Base-by-base conservation (phyloP, 2,113 vertebrate species). In the Alethe castanea region DNA sequence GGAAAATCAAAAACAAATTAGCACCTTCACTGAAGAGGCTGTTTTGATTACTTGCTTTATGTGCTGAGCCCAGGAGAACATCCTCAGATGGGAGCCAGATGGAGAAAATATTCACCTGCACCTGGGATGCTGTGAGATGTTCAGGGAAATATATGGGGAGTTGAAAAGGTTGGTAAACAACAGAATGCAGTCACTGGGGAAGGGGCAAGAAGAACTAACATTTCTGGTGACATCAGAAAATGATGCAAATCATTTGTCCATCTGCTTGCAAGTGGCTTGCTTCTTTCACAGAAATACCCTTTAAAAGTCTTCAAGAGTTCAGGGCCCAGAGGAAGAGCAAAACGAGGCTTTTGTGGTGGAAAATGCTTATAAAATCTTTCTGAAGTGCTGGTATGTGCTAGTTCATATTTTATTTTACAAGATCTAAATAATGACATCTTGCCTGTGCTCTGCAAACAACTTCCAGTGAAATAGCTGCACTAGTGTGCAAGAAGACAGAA, bases 21-120 rank as follows among this genome's bases (percentile, higher is more conserved):
- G 13, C 60, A 57, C 13, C 22, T 35, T 31, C 76, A 70, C 1
- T 36, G 35, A 71, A 65, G 48, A 64, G 14, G 3, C 3, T 40
- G 4, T 48, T 44, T 88, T 52, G 31, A 31, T 38, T 71, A 19
- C 35, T 79, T 56, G 38, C 7, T 62, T 9, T 20, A 0, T 26
- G 29, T 42, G 16, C 26, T 81, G 26, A 28, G 38, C 54, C 33
- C 42, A 14, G 52, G 23, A 84, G 45, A 89, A 50, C 16, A 74
- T 33, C 38, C 28, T 9, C 3, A 92, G 65, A 26, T 25, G 71
- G 47, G 20, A 81, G 26, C 3, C 54, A 81, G 26, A 35, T 2
- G 9, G 23, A 81, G 36, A 84, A 89, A 89, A 48, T 0, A 0
- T 10, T 62, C 0, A 0, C 59, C 33, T 77, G 26, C 65, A 23